Conservation (phyloP, 2,888 invertebrate genomes). For the Mallateleia sp. region DNA sequence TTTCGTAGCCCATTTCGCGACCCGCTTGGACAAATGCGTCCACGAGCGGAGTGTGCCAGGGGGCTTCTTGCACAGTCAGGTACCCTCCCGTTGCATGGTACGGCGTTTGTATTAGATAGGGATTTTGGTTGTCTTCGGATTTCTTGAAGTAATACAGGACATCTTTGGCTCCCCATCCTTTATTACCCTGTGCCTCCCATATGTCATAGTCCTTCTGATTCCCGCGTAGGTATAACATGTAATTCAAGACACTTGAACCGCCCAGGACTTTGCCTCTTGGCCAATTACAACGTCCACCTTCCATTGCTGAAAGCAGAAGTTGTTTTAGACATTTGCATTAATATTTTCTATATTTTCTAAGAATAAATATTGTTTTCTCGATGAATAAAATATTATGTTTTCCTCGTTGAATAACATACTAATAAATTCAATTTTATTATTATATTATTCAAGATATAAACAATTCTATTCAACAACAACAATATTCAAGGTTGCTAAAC, state of each 20-base stretch:
- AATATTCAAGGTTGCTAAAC: too few species aligned
- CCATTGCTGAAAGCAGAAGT: conserved; percentile 95
- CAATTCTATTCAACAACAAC: too few species aligned
- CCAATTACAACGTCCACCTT: conserved; percentile 96
- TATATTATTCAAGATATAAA: too few species aligned
- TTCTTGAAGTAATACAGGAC: conserved; percentile 96
- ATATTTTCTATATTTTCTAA: too few species aligned
- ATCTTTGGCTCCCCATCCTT: conserved; percentile 96
- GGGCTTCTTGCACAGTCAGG: conserved; percentile 94
- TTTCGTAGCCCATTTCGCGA: conserved; percentile 97
- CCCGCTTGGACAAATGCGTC: conserved; percentile 96
- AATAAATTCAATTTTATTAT: too few species aligned
- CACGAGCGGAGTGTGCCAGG: conserved; percentile 95
- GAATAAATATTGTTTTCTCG: too few species aligned
- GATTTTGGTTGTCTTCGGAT: conserved; percentile 97
- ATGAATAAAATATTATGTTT: too few species aligned
- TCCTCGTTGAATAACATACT: too few species aligned
- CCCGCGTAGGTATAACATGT: conserved; percentile 97
- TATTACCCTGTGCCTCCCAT: conserved; percentile 96
- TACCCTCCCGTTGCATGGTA: conserved; percentile 95
- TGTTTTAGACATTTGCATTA: too few species aligned
- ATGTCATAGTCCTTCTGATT: conserved; percentile 97
- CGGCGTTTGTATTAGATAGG: conserved; percentile 94
- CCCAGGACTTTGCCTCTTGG: conserved; percentile 97
- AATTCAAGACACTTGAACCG: conserved; percentile 97